These are phyloP conservation scores for Carcina quercana DNA, from an alignment of 2,888 invertebrate species.

Conservation along the genomic window DNA sequence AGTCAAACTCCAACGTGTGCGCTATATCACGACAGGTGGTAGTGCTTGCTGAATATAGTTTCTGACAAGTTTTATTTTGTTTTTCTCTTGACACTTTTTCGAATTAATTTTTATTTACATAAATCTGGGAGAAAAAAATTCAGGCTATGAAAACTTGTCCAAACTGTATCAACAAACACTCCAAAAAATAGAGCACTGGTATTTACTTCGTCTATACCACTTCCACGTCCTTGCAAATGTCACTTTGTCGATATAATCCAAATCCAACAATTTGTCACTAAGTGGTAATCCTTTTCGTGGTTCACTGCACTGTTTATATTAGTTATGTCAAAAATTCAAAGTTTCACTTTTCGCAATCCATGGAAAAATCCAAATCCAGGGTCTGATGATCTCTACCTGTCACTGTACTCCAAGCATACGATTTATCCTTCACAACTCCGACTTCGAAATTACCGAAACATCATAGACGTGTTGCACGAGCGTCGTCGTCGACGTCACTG, in stretches of 20 bases:
- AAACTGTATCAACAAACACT: constrained; percentile 29
- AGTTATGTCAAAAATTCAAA: constrained; percentile 42
- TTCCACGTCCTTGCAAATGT: constrained; percentile 37
- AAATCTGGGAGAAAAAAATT: neutral
- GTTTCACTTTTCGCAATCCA: constrained; percentile 60
- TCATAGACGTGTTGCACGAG: constrained; percentile 72
- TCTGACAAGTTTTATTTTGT: constrained; percentile 20
- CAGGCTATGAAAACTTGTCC: constrained; percentile 19
- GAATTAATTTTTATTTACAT: neutral
- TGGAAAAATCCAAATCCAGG: constrained; percentile 61
- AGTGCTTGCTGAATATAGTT: constrained; percentile 22
- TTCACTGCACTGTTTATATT: constrained; percentile 64
- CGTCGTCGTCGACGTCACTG: constrained; percentile 70
- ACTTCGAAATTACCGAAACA: constrained; percentile 70
- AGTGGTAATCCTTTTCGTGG: constrained; percentile 54
- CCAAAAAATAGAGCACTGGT: constrained; percentile 35
- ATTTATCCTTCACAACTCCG: constrained; percentile 63
- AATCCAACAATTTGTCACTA: constrained; percentile 38
- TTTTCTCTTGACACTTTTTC: neutral
- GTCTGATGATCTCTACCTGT: constrained; percentile 66
- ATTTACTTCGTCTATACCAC: constrained; percentile 39
- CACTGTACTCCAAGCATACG: constrained; percentile 80
- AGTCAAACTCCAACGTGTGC: constrained; percentile 37
- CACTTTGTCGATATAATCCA: constrained; percentile 7
- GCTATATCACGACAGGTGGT: constrained; percentile 36